Base-by-base conservation (phyloP, 2,797 vertebrate species). In the Coregonus sp. region DNA sequence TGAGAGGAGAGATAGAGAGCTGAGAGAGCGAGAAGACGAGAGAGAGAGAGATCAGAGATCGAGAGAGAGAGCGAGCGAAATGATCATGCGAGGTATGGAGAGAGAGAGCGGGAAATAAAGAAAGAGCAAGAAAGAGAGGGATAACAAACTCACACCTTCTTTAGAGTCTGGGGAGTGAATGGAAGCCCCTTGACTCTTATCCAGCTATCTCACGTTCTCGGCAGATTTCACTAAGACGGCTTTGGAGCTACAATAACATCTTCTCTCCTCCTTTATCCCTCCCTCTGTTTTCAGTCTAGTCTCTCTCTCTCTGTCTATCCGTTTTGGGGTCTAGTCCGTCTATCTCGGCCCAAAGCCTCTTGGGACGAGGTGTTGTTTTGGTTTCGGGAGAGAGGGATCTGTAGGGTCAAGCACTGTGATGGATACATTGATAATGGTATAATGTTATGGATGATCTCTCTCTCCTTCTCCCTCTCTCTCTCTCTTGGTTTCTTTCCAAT, bases 191-290 rank as follows among this genome's bases (percentile, higher is more conserved):
- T 61, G 56, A 61, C 56, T 50, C 65, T 47, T 12, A 14, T n/a
- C 65, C 18, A 33, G 47, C n/a, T 33, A 56, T 29, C 40, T 65
- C 9, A n/a, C 18, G 29, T 93, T 94, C 94, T 92, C 92, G 90
- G 95, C 81, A 87, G 86, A 83, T 96, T 96, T 95, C 94, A 94
- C 95, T 96, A 96, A 97, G 95, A 94, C 82, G 92, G 94, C 94
- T 94, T 92, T 94, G 93, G 95, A 96, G 95, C 94, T 95, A 94
- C 95, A 96, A 96, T 94, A 96, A 96, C 93, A 95, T 95, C 90
- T 92, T 90, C 94, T 92, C 94, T 95, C 94, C 90, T 90, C 93
- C 95, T 88, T 95, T 86, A 95, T 92, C 94, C 89, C 88, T 86
- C n/a, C 92, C 88, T 93, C 95, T 95, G 95, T 93, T 93, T 93